Evolutionary conservation across 2,113 vertebrate species (phyloP), one percentile per base, ranked within the genome.

Genomic region (Thinocorus orbignyianus): DNA sequence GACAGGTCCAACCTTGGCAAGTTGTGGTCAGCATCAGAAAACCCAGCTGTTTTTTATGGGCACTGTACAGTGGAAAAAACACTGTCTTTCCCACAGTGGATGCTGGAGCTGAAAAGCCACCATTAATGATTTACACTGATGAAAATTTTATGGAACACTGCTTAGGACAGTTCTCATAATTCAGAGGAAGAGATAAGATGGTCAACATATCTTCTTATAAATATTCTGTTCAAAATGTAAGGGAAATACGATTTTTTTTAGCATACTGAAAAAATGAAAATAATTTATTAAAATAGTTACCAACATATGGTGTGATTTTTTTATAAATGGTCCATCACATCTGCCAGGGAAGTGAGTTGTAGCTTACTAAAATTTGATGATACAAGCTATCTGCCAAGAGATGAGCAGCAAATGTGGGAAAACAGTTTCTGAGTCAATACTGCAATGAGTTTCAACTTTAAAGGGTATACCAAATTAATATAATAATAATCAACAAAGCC

Each of bases 211-310:
- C 54, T 71, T 62, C 77, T 65, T 66, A 61, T 9, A 62, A 81
- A 68, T 69, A 72, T 91, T 88, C 62, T 80, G 42, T 7, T 81
- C 2, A 17, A 39, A 15, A 88, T 13, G 31, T 6, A 80, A 72
- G 65, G 15, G 12, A 79, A 64, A 13, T 41, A 42, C 11, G 41
- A 55, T 74, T 72, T 66, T 81, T 88, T 88, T 54, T 9, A 76
- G 46, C 31, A 69, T 8, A 68, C 3, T 48, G 20, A 37, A 78
- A 87, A 87, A 46, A 2, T 79, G 52, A 71, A 65, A 87, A 42
- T 30, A 70, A 60, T 54, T 66, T 39, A 89, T 89, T 81, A 92
- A 95, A 95, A 89, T 72, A 79, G 89, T 71, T 91, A 85, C 31
- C 17, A 78, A 46, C 80, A 93, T 91, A 94, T 58, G 93, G 86